A percentile compares a stretch with the other conserved stretches of the same genome.
phyloP scores from a whole-genome alignment of 2,797 vertebrate genomes.

The Arrhamphus sclerolepis region DNA sequence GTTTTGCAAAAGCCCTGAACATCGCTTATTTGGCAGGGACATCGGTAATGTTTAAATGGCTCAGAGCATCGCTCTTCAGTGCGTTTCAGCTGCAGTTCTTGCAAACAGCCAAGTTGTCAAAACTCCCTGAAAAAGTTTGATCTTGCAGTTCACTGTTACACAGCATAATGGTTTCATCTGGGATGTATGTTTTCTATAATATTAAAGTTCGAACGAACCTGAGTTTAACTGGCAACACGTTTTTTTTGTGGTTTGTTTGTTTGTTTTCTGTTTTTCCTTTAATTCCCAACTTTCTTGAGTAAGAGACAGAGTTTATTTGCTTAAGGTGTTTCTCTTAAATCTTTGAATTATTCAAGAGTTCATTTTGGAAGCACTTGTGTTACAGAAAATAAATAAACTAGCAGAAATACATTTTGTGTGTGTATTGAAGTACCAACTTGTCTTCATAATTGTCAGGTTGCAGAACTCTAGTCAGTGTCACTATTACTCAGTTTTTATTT shows the following conservation, averaged over 20 bases:
- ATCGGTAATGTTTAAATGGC: conserved; percentile 48
- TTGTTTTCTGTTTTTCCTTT: conserved; percentile 12
- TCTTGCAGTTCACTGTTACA: conserved; percentile 35
- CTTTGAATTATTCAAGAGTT: neutral
- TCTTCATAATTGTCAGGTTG: neutral
- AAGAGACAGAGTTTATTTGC: conserved; percentile 1
- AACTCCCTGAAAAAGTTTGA: conserved; percentile 38
- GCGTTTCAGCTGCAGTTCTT: conserved; percentile 45
- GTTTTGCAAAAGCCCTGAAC: conserved; percentile 49
- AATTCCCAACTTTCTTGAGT: conserved; percentile 8
- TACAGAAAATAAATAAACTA: neutral
- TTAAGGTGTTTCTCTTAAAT: conserved; percentile 1
- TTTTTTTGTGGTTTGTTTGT: too few species aligned
- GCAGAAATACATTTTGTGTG: neutral
- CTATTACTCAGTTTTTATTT: neutral
- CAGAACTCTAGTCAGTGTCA: conserved; percentile 3
- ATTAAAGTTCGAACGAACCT: conserved; percentile 18
- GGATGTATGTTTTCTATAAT: conserved; percentile 29
- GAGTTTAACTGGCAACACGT: conserved; percentile 14
- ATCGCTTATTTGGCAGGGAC: conserved; percentile 54
- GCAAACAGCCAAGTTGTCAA: conserved; percentile 48
- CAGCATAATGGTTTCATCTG: conserved; percentile 33
- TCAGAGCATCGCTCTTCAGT: conserved; percentile 43
- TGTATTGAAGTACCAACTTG: neutral
- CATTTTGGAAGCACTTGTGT: conserved; percentile 11